A percentile compares a stretch with the other conserved stretches of the same genome.
Evolutionary conservation across 2,888 invertebrate genomes (phyloP).

Genomic region (Cephus runcator): DNA sequence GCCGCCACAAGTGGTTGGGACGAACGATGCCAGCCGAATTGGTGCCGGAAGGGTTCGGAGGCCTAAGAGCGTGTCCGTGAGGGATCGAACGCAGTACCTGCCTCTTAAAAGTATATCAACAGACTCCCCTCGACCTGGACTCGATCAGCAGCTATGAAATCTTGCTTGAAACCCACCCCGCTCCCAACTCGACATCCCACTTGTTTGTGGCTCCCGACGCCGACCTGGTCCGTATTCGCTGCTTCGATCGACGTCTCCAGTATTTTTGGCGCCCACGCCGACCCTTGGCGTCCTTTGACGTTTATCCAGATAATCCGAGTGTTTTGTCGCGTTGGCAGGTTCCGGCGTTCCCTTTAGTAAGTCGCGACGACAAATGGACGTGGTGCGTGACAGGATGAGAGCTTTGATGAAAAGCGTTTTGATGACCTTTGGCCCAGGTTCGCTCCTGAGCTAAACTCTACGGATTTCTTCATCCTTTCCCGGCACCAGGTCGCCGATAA

Average conservation of each 20-base stretch:
- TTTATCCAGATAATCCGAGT: background rate
- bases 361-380: background rate
- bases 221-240: background rate
- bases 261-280: background rate
- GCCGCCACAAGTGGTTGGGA: conserved; percentile 1
- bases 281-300: background rate
- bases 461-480: background rate
- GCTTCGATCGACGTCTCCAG: background rate
- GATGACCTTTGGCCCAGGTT: background rate
- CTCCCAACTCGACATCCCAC: background rate
- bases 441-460: background rate
- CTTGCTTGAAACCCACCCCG: background rate
- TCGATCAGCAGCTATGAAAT: background rate
- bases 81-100: background rate
- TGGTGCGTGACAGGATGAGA: background rate
- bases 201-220: background rate
- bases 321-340: background rate
- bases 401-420: background rate
- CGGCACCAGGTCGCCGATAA: background rate
- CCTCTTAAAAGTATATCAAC: background rate
- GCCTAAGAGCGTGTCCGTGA: background rate
- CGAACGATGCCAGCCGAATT: background rate
- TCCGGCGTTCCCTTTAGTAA: background rate
- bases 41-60: background rate
- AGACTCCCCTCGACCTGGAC: background rate